These are phyloP conservation scores for Psittacula echo DNA, from an alignment of 2,797 vertebrate species.

Conservation along the genomic window DNA sequence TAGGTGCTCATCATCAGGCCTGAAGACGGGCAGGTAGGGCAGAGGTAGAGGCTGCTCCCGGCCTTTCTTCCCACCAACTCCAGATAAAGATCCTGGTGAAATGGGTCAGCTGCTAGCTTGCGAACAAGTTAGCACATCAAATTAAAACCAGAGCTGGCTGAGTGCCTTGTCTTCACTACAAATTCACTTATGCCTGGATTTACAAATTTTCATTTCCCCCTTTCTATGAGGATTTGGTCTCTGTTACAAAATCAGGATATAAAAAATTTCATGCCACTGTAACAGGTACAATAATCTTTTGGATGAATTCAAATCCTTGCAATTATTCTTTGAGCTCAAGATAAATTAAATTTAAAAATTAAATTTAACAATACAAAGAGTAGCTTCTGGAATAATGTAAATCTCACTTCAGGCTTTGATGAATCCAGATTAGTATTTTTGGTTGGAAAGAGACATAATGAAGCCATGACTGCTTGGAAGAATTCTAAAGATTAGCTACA, in stretches of 20 bases:
- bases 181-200: neutral
- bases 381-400: neutral
- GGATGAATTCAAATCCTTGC: conserved; percentile 5
- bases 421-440: conserved; percentile 25
- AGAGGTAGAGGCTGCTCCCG: neutral
- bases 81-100: neutral
- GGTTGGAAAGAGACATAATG: neutral
- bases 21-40: neutral
- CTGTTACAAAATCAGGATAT: neutral
- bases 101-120: neutral
- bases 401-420: conserved; percentile 6
- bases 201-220: neutral
- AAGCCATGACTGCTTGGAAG: neutral
- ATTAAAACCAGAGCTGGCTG: neutral
- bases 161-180: neutral
- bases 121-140: neutral
- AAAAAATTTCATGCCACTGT: neutral
- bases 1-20: neutral
- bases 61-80: neutral
- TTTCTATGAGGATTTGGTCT: neutral
- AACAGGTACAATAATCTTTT: neutral
- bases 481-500: neutral
- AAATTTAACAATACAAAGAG: conserved; percentile 3
- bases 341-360: conserved; percentile 51
- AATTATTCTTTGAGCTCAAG: conserved; percentile 1